Evolutionary conservation across 2,113 vertebrate genomes (phyloP).

Genomic region (Crotalus viridis): DNA sequence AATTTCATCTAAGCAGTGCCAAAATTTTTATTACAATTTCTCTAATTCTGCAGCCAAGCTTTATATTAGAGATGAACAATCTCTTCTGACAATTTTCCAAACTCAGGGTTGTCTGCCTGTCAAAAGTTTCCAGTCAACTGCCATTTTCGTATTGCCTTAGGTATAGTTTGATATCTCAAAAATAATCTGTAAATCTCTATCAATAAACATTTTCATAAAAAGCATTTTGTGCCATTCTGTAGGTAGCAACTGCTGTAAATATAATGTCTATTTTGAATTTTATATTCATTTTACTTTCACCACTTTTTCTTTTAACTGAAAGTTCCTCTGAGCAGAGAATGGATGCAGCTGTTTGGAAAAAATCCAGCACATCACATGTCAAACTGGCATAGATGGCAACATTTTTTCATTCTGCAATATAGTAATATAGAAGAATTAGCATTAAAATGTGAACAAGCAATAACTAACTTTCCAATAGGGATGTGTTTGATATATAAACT

Average conservation of each 20-base stretch:
- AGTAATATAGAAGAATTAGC: slow-evolving; percentile 2
- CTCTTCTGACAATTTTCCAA: slow-evolving; percentile 1
- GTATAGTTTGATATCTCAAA: neutral
- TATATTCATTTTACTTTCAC: neutral
- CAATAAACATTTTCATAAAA: neutral
- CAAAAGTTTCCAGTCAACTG: neutral
- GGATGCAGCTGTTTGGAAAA: neutral
- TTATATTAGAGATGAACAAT: neutral
- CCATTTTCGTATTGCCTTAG: neutral
- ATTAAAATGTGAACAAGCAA: slow-evolving; percentile 1
- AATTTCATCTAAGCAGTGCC: neutral
- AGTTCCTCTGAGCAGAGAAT: neutral
- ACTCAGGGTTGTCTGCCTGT: neutral
- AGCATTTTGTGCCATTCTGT: neutral
- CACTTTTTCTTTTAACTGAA: neutral
- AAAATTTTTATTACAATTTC: neutral
- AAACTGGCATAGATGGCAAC: neutral
- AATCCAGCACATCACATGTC: rapidly evolving
- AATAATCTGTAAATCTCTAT: neutral
- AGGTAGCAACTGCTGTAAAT: neutral
- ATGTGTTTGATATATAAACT: neutral
- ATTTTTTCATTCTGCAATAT: neutral
- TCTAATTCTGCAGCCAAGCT: neutral
- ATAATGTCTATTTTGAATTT: neutral
- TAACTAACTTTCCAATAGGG: neutral